A percentile compares a stretch with the other conserved stretches of the same genome.
Conservation (phyloP, 2,888 invertebrate species). For the Bimastos eiseni region DNA sequence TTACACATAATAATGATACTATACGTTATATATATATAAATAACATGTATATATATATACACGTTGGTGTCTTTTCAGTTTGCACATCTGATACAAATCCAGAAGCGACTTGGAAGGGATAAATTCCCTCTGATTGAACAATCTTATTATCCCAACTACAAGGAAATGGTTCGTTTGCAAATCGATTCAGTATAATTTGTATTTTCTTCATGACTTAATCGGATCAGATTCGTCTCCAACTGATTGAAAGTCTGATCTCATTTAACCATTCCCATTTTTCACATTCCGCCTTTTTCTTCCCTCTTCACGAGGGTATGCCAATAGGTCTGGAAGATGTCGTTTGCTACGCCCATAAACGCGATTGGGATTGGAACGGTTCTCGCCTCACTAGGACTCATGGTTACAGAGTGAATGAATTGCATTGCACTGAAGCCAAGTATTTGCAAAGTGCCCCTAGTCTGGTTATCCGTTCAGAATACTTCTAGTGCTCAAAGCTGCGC, state of each 20-base stretch:
- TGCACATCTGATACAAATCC: slow-evolving; percentile 79
- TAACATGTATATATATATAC: neutral
- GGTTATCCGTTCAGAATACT: too few species aligned
- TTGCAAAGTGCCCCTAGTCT: too few species aligned
- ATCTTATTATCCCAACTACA: slow-evolving; percentile 91
- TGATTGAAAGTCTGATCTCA: neutral
- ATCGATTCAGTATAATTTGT: neutral
- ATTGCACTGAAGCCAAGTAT: too few species aligned
- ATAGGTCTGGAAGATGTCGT: too few species aligned
- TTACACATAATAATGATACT: neutral
- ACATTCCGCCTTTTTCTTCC: neutral
- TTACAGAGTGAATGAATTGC: too few species aligned
- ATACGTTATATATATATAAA: neutral
- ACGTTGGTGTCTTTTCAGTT: slow-evolving; percentile 41
- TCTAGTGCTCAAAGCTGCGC: too few species aligned
- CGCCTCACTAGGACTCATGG: too few species aligned
- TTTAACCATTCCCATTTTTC: too few species aligned
- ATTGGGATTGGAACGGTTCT: too few species aligned
- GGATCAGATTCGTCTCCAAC: neutral
- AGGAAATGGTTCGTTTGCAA: slow-evolving; percentile 81
- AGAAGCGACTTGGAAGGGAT: slow-evolving; percentile 85
- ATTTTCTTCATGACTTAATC: neutral
- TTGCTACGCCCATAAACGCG: too few species aligned
- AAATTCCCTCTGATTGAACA: slow-evolving; percentile 94
- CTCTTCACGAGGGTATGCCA: too few species aligned